Evolutionary conservation across 92 coral and sea anemone species (phyloP).

Genomic region (Virgularia gustaviana): DNA sequence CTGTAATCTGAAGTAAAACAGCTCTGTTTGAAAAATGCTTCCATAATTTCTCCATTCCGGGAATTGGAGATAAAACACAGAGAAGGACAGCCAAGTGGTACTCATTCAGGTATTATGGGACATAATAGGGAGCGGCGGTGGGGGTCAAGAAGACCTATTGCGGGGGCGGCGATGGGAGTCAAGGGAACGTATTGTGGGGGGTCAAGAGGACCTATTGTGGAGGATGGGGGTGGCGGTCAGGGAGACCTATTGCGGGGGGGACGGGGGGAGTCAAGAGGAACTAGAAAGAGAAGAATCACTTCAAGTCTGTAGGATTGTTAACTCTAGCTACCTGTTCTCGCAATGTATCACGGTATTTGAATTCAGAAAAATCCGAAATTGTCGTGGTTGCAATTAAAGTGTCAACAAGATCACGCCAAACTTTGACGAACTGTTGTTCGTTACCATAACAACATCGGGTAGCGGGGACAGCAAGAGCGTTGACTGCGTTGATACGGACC

Average conservation of each 20-base stretch:
- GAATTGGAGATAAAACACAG: too few relatives aligned
- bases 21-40: too few relatives aligned
- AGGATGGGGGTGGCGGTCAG: too few relatives aligned
- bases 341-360: conserved; percentile 81
- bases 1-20: conserved; percentile 5
- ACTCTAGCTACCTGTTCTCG: conserved; percentile 65
- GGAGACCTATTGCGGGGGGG: too few relatives aligned
- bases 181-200: not conserved
- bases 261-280: not conserved
- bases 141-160: too few relatives aligned
- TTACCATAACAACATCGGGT: conserved; percentile 84
- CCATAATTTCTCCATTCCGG: too few relatives aligned
- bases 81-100: too few relatives aligned
- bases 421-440: conserved; percentile 51
- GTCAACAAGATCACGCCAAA: conserved; percentile 56
- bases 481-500: conserved; percentile 96
- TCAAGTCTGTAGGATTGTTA: not conserved
- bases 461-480: conserved; percentile 75
- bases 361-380: conserved; percentile 86
- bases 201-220: not conserved
- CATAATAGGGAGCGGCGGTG: too few relatives aligned
- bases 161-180: too few relatives aligned
- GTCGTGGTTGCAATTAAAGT: conserved; percentile 68
- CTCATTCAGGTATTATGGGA: too few relatives aligned
- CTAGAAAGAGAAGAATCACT: not conserved